These are phyloP conservation scores for Cetonia aurata DNA, from an alignment of 2,888 invertebrate species.

Conservation along the genomic window DNA sequence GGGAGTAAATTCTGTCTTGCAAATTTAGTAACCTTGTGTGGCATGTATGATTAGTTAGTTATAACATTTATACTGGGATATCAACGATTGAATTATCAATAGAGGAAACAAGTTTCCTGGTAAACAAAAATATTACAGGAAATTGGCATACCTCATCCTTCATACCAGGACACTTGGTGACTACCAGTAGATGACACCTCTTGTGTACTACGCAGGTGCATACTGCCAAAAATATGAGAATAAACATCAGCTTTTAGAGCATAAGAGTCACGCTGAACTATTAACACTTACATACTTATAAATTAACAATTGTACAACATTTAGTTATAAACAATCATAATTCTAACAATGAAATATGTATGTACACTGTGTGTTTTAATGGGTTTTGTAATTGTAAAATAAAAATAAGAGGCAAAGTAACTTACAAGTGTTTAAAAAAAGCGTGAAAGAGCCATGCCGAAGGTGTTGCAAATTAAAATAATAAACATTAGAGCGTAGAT, in stretches of 20 bases:
- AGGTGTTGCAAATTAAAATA: slow-evolving; percentile 65
- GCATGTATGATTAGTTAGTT: too few relatives aligned
- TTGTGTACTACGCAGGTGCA: slow-evolving; percentile 99
- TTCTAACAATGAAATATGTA: slow-evolving; percentile 28
- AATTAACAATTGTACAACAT: slow-evolving; percentile 26
- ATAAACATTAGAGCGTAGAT: slow-evolving; percentile 54
- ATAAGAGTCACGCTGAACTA: slow-evolving; percentile 4
- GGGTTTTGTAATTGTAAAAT: slow-evolving; percentile 32
- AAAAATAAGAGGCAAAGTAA: slow-evolving; percentile 42
- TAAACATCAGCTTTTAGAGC: slow-evolving; percentile 32
- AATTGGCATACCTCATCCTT: slow-evolving; percentile 80
- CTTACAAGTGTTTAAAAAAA: slow-evolving; percentile 47
- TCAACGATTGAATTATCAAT: slow-evolving; percentile 5
- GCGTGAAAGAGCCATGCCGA: slow-evolving; percentile 47
- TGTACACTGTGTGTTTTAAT: slow-evolving; percentile 36
- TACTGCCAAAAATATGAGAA: slow-evolving; percentile 70
- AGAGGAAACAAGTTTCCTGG: slow-evolving; percentile 38
- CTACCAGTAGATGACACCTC: slow-evolving; percentile 95
- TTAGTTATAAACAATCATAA: slow-evolving; percentile 34
- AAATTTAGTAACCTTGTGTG: too few relatives aligned
- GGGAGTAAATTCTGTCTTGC: too few relatives aligned
- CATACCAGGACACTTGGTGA: slow-evolving; percentile 99
- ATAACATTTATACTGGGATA: too few relatives aligned
- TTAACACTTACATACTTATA: slow-evolving; percentile 32
- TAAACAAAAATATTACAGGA: slow-evolving; percentile 45